Percentiles rank a stretch among this genome's conserved stretches.
Conservation (phyloP, 2,888 invertebrate species). For the Stenotaenia linearis region DNA sequence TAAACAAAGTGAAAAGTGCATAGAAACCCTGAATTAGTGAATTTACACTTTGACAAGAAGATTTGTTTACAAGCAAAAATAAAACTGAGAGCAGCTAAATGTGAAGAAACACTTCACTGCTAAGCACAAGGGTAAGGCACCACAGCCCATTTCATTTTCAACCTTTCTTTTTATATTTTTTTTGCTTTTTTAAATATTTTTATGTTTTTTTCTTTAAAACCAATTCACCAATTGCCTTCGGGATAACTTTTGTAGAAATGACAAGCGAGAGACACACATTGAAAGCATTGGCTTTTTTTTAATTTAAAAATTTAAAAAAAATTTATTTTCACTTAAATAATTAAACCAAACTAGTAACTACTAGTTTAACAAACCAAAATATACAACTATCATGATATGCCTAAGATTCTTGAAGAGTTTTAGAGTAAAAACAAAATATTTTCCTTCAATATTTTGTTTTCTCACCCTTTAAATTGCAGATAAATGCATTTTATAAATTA, state of each 20-base stretch:
- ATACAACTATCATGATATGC: constrained; percentile 32
- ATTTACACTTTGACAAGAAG: constrained; percentile 22
- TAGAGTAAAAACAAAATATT: background rate
- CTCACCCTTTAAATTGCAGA: background rate
- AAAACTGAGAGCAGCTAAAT: constrained; percentile 9
- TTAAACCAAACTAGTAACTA: background rate
- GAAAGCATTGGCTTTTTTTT: constrained; percentile 10
- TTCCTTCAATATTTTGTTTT: background rate
- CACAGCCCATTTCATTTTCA: constrained; percentile 22
- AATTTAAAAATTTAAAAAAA: background rate
- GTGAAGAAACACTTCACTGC: constrained; percentile 20
- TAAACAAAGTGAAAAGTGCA: background rate
- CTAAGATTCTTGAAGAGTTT: constrained; percentile 27
- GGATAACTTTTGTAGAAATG: constrained; percentile 17
- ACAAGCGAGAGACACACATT: constrained; percentile 6
- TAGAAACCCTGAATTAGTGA: constrained; percentile 26
- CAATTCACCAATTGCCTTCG: constrained; percentile 24
- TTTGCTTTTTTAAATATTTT: background rate
- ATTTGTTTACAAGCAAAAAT: constrained; percentile 11
- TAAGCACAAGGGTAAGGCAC: constrained; percentile 26
- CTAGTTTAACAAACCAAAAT: constrained; percentile 28
- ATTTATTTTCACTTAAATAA: background rate
- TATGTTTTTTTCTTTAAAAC: background rate
- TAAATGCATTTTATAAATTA: constrained; percentile 2
- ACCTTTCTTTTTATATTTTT: background rate